Conservation (phyloP, 1,140 invertebrate species). For the Anastrepha ludens region DNA sequence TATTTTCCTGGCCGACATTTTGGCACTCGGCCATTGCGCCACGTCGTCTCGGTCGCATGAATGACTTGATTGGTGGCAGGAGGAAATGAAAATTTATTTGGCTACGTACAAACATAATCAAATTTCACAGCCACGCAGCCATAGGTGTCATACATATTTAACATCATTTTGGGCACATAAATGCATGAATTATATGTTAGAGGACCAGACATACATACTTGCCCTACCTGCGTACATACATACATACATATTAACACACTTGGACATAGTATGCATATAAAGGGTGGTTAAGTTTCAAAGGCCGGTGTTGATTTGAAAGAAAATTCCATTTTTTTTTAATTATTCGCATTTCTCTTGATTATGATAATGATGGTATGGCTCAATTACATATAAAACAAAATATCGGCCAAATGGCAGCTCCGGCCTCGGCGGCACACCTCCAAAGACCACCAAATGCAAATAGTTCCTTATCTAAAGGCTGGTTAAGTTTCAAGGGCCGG, state of each 20-base stretch:
- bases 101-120: slow-evolving; percentile 29
- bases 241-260: background rate
- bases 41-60: slow-evolving; percentile 35
- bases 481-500: too few relatives aligned
- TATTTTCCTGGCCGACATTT: background rate
- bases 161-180: background rate
- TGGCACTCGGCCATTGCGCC: slow-evolving; percentile 49
- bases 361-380: too few relatives aligned
- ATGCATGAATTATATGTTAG: background rate
- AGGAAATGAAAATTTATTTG: slow-evolving; percentile 52
- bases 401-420: too few relatives aligned
- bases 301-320: too few relatives aligned
- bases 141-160: slow-evolving; percentile 41
- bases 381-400: too few relatives aligned
- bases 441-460: too few relatives aligned
- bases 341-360: too few relatives aligned
- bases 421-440: too few relatives aligned
- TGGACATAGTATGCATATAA: background rate
- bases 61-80: slow-evolving; percentile 53
- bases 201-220: background rate
- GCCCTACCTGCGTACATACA: background rate
- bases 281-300: too few relatives aligned
- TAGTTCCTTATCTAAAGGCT: too few relatives aligned
- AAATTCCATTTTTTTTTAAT: too few relatives aligned
- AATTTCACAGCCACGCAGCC: slow-evolving; percentile 24